Base-by-base conservation (phyloP, 1,140 invertebrate genomes). In the Drosophila athabasca region DNA sequence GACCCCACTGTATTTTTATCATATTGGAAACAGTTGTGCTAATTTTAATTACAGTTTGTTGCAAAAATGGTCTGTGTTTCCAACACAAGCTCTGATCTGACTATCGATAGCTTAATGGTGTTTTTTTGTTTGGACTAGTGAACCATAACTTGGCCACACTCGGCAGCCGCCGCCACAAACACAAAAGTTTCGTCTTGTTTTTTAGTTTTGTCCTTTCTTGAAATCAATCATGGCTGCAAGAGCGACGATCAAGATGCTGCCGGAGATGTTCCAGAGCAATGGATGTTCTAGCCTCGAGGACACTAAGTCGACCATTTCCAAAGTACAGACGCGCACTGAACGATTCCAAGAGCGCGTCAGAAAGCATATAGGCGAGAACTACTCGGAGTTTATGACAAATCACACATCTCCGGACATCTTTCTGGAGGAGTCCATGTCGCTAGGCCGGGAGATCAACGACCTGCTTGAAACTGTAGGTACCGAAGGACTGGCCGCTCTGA, bases 321-420 rank as follows among this genome's bases (percentile, higher is more conserved):
- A 90, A 66, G 66, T 92, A 55, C 58, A 83, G 64, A 73, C 82
- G 31, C 87, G 89, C 26, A 84, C 79, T 8, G 83, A 82, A 60
- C 60, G 71, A 15, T 91, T 75, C 26, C 91, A 92, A 49, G 53
- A 73, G 15, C 79, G 81, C 35, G 70, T 81, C 53, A 81, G 85
- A 19, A 78, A 73, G 22, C 81, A 90, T 44, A 90, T 92, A 6
- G 84, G 91, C 15, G 72, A 82, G 6, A 91, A 92, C 57, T 91
- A 91, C 45, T 62, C 62, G 0, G 89, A 92, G 6, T 92, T 92
- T 22, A 76, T 92, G 75, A 76, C 89, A 24, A 91, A 89, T 53
- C 69, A 91, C 46, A 87, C 78, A 7, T 66, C 83, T 1, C 76
- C 90, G 17, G 85, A 87, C 17, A 62, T 77, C 15, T 90, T 74